A percentile compares a stretch with the other conserved stretches of the same genome.
Evolutionary conservation across 2,888 invertebrate genomes (phyloP).

Genomic region (Glaucopsyche alexis): DNA sequence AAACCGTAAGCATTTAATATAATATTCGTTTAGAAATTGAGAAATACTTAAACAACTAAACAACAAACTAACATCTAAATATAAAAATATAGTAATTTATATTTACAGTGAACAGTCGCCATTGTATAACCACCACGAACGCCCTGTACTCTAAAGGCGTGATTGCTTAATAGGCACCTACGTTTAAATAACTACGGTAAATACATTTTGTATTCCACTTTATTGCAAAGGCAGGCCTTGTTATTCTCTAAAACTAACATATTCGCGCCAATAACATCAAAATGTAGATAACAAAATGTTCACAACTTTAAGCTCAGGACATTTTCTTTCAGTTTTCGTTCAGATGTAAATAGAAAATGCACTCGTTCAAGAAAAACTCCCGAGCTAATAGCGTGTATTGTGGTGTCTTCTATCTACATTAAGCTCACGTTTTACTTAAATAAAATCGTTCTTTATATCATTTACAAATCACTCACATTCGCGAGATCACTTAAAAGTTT

Average conservation of each 20-base stretch:
- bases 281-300: constrained; percentile 23
- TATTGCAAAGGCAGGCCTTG: constrained; percentile 11
- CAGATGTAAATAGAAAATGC: not conserved
- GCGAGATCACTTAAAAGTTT: constrained; percentile 35
- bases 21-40: constrained; percentile 50
- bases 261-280: constrained; percentile 41
- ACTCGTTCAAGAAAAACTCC: constrained; percentile 12
- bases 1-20: too few relatives aligned
- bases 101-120: constrained; percentile 65
- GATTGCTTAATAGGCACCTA: constrained; percentile 43
- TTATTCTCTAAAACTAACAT: constrained; percentile 8
- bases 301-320: constrained; percentile 16
- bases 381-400: not conserved
- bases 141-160: constrained; percentile 49
- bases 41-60: constrained; percentile 57
- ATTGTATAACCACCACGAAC: constrained; percentile 36
- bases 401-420: constrained; percentile 4
- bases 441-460: not conserved
- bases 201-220: constrained; percentile 36
- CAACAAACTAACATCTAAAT: constrained; percentile 40
- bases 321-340: constrained; percentile 7
- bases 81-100: constrained; percentile 65
- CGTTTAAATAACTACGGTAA: constrained; percentile 38
- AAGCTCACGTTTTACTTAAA: constrained; percentile 7
- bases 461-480: not conserved